Evolutionary conservation across 2,113 vertebrate genomes (phyloP).

Genomic region (Neogale vison): DNA sequence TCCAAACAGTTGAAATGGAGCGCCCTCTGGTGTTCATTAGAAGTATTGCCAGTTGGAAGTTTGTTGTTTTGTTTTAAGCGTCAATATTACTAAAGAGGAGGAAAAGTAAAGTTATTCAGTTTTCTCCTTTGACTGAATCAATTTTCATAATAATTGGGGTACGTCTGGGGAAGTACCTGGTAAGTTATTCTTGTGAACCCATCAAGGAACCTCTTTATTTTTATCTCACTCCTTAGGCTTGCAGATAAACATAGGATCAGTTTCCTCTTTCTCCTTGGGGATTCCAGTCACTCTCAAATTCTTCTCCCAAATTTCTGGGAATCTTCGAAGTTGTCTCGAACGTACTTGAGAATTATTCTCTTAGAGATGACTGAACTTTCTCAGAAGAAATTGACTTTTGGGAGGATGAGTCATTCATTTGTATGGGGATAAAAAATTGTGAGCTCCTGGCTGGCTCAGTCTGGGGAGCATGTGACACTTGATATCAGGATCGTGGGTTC

Average conservation of each 20-base stretch:
- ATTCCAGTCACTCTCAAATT: neutral
- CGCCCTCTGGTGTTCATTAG: conserved; percentile 82
- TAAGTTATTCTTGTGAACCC: neutral
- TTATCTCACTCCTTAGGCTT: neutral
- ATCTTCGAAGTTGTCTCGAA: neutral
- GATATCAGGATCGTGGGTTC: neutral
- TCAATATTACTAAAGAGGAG: neutral
- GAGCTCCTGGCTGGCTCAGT: neutral
- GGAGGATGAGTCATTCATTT: neutral
- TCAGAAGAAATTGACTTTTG: neutral
- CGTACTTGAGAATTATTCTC: neutral
- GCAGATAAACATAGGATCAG: neutral
- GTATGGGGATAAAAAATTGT: neutral
- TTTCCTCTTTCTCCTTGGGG: neutral
- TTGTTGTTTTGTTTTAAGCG: neutral
- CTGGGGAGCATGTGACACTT: neutral
- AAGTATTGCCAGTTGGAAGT: conserved; percentile 57
- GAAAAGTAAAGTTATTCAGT: neutral
- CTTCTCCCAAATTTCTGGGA: neutral
- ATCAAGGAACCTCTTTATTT: neutral
- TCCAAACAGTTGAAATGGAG: conserved; percentile 38
- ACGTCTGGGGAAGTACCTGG: neutral
- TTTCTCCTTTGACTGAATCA: neutral
- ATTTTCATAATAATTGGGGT: neutral
- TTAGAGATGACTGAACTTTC: neutral